Conservation (phyloP, 2,797 vertebrate species). For the Salarias fasciatus region DNA sequence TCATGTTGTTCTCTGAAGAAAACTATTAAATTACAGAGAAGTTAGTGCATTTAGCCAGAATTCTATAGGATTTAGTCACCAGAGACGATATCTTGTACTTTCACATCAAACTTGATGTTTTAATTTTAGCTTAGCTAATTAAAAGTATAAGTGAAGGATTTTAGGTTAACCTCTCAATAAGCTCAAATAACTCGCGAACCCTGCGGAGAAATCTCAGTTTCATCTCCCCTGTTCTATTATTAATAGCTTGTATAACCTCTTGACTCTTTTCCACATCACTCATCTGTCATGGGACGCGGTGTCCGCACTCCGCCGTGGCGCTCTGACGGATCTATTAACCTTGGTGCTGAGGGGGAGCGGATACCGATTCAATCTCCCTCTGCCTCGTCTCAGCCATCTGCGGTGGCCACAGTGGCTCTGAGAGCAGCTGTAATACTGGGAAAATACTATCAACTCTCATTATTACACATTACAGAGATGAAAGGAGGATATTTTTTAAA, state of each 20-base stretch:
- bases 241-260: constrained; percentile 40
- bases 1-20: too few species aligned
- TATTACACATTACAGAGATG: too few species aligned
- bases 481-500: too few species aligned
- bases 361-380: constrained; percentile 7
- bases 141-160: not conserved
- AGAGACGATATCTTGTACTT: too few species aligned
- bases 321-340: constrained; percentile 48
- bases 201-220: not conserved
- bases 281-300: constrained; percentile 12
- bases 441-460: too few species aligned
- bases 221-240: not conserved
- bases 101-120: not conserved
- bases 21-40: too few species aligned
- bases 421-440: too few species aligned
- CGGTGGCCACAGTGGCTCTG: not conserved
- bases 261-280: constrained; percentile 26
- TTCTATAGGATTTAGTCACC: too few species aligned
- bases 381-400: not conserved
- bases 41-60: too few species aligned
- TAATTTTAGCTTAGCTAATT: not conserved
- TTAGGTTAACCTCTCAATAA: not conserved
- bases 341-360: constrained; percentile 9
- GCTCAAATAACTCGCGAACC: not conserved
- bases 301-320: constrained; percentile 18